Evolutionary conservation across 2,888 invertebrate species (phyloP).

Genomic region (Byasa hedistus): DNA sequence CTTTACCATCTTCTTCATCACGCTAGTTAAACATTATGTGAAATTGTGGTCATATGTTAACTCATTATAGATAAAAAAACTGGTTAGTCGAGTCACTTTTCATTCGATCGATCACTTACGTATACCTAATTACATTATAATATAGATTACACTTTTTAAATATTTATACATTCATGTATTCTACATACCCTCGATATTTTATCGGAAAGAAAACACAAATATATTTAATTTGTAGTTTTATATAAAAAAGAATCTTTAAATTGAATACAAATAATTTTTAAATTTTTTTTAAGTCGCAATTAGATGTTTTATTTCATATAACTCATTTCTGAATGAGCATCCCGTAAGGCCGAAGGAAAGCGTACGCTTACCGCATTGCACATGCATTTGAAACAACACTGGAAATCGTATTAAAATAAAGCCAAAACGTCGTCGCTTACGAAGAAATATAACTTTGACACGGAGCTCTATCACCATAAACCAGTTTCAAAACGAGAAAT

Average conservation of each 20-base stretch:
- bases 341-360: background rate
- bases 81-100: background rate
- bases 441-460: slow-evolving; percentile 46
- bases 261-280: too few species aligned
- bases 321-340: background rate
- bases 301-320: background rate
- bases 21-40: too few species aligned
- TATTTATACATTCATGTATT: background rate
- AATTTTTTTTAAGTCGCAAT: background rate
- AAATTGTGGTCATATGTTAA: too few species aligned
- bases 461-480: slow-evolving; percentile 45
- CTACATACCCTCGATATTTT: background rate
- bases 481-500: slow-evolving; percentile 58
- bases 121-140: background rate
- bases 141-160: background rate
- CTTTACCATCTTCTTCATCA: too few species aligned
- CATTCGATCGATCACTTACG: background rate
- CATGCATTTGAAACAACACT: slow-evolving; percentile 14
- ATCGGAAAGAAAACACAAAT: background rate
- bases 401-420: slow-evolving; percentile 1
- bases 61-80: background rate
- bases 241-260: background rate
- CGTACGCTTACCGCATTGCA: slow-evolving; percentile 11
- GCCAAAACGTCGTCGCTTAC: slow-evolving; percentile 21
- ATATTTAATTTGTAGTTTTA: background rate